A percentile compares a stretch with the other conserved stretches of the same genome.
phyloP scores from a whole-genome alignment of 2,797 vertebrate genomes.

The Myioborus miniatus region DNA sequence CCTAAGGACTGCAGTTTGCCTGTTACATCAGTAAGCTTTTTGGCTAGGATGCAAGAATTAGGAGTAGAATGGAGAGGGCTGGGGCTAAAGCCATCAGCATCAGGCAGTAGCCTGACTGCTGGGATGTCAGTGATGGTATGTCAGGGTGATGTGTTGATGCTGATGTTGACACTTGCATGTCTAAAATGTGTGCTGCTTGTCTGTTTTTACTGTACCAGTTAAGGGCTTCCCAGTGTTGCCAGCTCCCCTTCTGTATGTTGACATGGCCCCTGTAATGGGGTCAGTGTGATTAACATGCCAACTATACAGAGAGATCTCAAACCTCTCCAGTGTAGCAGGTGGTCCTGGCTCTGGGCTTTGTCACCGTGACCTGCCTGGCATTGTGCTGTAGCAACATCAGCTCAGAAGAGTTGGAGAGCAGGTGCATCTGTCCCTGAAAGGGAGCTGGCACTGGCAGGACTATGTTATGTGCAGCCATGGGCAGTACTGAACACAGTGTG shows the following conservation, averaged over 20 bases:
- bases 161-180: neutral
- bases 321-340: neutral
- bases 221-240: neutral
- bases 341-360: neutral
- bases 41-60: neutral
- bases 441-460: neutral
- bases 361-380: neutral
- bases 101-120: neutral
- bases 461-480: fast-evolving
- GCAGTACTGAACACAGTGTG: fast-evolving
- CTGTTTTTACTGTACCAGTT: neutral
- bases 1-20: neutral
- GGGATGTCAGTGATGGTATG: fast-evolving
- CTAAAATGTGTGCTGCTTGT: neutral
- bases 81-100: neutral
- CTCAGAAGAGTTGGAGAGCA: neutral
- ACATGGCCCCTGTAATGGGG: neutral
- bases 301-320: fast-evolving
- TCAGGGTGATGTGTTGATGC: neutral
- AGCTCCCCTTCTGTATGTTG: neutral
- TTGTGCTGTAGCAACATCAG: neutral
- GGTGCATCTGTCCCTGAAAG: neutral
- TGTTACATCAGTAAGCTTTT: neutral
- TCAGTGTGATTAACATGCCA: fast-evolving
- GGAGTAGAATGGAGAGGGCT: neutral